Evolutionary conservation across 2,113 vertebrate genomes (phyloP).

Genomic region (Petroica traversi): DNA sequence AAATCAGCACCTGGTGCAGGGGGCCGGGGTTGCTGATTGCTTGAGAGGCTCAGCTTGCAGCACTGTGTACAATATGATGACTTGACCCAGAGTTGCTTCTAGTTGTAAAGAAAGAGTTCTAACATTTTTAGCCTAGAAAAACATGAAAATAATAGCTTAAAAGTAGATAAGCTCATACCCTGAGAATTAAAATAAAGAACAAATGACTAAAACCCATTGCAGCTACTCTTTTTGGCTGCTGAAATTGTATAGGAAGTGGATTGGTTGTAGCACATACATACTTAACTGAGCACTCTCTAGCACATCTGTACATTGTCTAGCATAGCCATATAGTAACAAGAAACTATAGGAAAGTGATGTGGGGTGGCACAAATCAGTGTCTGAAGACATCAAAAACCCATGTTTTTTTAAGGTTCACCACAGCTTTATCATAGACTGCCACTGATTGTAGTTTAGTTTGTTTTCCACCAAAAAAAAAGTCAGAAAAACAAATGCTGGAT

Average conservation of each 20-base stretch:
- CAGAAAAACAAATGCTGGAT: background rate
- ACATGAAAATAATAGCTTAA: background rate
- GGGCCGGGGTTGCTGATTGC: slow-evolving; percentile 15
- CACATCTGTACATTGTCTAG: background rate
- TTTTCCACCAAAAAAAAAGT: background rate
- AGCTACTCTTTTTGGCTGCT: background rate
- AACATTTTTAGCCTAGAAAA: background rate
- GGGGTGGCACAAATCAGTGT: background rate
- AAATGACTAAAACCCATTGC: background rate
- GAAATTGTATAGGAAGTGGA: background rate
- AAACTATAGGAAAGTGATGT: background rate
- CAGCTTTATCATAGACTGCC: background rate
- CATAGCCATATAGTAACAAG: background rate
- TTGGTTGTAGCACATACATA: background rate
- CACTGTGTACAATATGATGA: background rate
- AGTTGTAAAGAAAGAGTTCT: background rate
- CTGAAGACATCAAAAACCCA: background rate
- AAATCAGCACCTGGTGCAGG: slow-evolving; percentile 14
- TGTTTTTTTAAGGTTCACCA: background rate
- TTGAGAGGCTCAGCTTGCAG: slow-evolving; percentile 24
- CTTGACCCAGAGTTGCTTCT: background rate
- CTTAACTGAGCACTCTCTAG: background rate
- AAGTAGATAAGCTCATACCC: background rate
- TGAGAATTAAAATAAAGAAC: background rate
- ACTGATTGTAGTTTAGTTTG: background rate